Evolutionary conservation across 2,113 vertebrate genomes (phyloP).

Genomic region (Podarcis muralis): DNA sequence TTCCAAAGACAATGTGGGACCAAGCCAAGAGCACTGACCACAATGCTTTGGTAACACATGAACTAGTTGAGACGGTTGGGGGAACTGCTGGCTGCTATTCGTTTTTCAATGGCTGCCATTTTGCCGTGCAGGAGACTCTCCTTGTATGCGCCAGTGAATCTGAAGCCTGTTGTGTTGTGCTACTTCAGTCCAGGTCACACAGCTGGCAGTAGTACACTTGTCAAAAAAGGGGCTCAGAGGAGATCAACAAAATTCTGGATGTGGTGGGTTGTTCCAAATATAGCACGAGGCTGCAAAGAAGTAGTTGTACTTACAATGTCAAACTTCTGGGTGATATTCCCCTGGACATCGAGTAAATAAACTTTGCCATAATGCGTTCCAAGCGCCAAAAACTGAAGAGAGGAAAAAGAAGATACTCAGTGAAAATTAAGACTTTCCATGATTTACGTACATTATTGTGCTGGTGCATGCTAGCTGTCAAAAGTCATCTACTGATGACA

Average conservation of each 20-base stretch:
- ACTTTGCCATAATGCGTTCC: constrained; percentile 98
- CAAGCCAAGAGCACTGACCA: too few relatives aligned
- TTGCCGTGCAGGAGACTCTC: too few relatives aligned
- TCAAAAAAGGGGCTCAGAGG: not conserved
- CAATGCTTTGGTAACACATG: too few relatives aligned
- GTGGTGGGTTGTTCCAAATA: rapidly evolving
- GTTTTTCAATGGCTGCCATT: too few relatives aligned
- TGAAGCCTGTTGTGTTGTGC: not conserved
- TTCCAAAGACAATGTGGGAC: too few relatives aligned
- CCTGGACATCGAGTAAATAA: constrained; percentile 95
- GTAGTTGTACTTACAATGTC: constrained; percentile 90
- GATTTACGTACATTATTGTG: constrained; percentile 49
- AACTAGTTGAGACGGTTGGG: too few relatives aligned
- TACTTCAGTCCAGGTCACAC: not conserved
- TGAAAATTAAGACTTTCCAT: not conserved
- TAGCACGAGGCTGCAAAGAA: not conserved
- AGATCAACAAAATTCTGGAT: not conserved
- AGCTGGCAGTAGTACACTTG: not conserved
- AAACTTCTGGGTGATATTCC: constrained; percentile 96
- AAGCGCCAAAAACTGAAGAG: constrained; percentile 91
- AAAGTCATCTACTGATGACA: constrained; percentile 71
- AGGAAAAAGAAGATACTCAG: constrained; percentile 45
- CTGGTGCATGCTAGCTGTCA: constrained; percentile 69
- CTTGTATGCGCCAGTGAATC: too few relatives aligned
- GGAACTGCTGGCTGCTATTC: too few relatives aligned